phyloP scores from a whole-genome alignment of 2,113 vertebrate genomes.

The Psettodes erumei region DNA sequence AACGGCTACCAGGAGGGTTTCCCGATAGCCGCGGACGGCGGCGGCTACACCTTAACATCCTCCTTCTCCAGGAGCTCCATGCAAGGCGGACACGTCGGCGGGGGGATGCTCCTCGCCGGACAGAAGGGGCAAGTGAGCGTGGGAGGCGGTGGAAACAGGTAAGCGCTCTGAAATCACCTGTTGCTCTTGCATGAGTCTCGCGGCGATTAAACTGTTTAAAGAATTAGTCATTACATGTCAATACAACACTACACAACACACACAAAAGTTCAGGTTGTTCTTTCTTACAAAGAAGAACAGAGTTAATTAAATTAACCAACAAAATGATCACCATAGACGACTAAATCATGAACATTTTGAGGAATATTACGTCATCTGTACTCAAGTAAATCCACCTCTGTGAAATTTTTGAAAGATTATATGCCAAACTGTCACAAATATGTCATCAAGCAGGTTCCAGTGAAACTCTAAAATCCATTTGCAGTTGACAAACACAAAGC shows the following conservation, averaged over 20 bases:
- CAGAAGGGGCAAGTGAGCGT: constrained; percentile 10
- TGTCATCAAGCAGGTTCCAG: neutral
- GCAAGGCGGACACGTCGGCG: no score
- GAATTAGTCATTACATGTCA: no score
- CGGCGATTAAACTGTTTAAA: no score
- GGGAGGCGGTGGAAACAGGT: constrained; percentile 40
- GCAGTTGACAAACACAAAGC: neutral
- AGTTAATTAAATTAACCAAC: neutral
- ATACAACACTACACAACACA: no score
- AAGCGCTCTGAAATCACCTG: constrained; percentile 44
- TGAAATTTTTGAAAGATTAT: no score
- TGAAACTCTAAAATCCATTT: neutral
- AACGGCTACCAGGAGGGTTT: constrained; percentile 62
- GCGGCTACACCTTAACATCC: constrained; percentile 31
- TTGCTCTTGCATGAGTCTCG: neutral
- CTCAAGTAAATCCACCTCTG: no score
- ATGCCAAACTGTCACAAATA: no score
- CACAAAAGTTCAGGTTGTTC: neutral
- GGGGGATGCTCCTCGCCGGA: constrained; percentile 30
- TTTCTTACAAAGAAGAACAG: neutral
- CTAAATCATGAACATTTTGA: neutral
- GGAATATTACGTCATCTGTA: neutral
- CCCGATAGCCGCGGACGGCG: constrained; percentile 13
- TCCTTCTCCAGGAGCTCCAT: constrained; percentile 58
- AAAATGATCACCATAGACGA: neutral